phyloP scores from a whole-genome alignment of 2,888 invertebrate genomes.

The Eutolmus rufibarbis region DNA sequence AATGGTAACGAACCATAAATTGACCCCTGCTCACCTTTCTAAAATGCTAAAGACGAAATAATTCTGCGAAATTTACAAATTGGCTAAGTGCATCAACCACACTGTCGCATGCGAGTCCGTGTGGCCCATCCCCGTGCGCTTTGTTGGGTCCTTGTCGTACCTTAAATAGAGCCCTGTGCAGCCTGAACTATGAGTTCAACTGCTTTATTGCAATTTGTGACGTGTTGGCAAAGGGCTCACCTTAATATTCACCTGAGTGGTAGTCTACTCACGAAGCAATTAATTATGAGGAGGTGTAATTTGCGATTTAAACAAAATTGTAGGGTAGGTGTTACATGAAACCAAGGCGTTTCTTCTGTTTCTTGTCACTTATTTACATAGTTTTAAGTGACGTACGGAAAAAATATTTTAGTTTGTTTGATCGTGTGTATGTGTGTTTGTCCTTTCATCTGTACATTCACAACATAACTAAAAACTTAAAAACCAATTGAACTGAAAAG shows the following conservation, averaged over 20 bases:
- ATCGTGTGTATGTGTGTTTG: no score
- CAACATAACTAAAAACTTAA: no score
- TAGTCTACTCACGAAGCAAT: not conserved
- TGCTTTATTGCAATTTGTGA: not conserved
- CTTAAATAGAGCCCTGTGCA: not conserved
- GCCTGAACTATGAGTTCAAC: not conserved
- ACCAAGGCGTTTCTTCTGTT: not conserved
- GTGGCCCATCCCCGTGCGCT: not conserved
- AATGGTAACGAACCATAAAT: conserved; percentile 1
- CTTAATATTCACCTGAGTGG: not conserved
- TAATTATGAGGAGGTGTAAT: not conserved
- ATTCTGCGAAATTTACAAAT: not conserved
- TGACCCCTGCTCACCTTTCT: not conserved
- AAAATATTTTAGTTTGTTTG: not conserved
- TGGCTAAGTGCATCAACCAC: not conserved
- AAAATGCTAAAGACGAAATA: not conserved
- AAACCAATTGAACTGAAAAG: no score
- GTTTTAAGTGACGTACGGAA: not conserved
- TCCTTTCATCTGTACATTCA: no score
- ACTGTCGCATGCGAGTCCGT: not conserved
- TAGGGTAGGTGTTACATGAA: not conserved
- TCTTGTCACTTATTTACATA: not conserved
- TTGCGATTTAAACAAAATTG: not conserved
- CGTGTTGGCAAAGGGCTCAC: not conserved
- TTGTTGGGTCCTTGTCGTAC: not conserved